A percentile compares a stretch with the other conserved stretches of the same genome.
These are phyloP conservation scores for Rutilus rutilus DNA, from an alignment of 2,113 vertebrate genomes.

Conservation along the genomic window DNA sequence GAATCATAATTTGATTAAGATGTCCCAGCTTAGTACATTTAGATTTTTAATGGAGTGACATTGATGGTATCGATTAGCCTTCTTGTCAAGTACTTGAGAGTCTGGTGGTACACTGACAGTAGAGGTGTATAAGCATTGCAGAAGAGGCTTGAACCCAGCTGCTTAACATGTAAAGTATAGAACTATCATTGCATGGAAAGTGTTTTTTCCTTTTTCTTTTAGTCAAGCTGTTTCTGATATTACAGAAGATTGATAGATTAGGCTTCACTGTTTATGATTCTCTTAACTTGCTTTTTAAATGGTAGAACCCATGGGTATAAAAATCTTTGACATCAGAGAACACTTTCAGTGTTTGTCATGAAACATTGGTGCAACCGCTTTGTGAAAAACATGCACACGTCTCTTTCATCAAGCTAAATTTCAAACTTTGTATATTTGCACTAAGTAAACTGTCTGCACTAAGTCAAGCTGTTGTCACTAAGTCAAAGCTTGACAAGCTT, in stretches of 20 bases:
- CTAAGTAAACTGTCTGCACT: no score
- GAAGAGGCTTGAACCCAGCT: neutral
- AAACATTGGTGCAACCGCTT: no score
- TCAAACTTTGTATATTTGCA: no score
- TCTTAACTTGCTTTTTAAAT: neutral
- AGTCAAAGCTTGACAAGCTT: no score
- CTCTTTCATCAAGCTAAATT: neutral
- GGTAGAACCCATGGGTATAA: neutral
- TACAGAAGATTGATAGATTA: neutral
- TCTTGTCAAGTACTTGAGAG: neutral
- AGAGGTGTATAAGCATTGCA: neutral
- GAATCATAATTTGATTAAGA: constrained; percentile 1
- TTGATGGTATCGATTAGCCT: neutral
- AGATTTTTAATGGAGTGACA: neutral
- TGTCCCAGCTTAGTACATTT: neutral
- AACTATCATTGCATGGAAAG: neutral
- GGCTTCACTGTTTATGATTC: neutral
- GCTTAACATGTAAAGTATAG: neutral
- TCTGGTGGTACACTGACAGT: neutral
- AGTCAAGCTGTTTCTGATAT: neutral
- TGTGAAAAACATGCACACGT: neutral
- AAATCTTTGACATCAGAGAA: neutral
- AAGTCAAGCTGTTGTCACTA: no score
- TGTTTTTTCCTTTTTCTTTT: neutral
- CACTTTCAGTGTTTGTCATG: no score